Evolutionary conservation across 2,797 vertebrate species (phyloP).

Genomic region (Takifugu rubripes): DNA sequence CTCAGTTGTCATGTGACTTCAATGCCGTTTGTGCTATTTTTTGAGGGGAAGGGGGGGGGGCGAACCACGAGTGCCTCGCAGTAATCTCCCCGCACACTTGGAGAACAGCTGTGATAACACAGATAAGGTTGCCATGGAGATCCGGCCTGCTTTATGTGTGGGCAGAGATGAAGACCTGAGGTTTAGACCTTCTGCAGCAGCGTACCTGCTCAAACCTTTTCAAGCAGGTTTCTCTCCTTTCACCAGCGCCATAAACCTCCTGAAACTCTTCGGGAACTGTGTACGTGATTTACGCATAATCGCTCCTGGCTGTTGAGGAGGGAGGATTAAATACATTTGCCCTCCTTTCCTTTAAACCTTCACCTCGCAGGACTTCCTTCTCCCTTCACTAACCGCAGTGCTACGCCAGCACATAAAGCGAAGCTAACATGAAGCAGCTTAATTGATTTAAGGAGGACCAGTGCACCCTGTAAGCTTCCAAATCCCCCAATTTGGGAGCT

Average conservation of each 20-base stretch:
- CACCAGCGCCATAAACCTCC: not conserved
- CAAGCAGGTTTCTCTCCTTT: slow-evolving; percentile 1
- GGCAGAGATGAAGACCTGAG: slow-evolving; percentile 48
- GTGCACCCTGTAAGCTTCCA: slow-evolving; percentile 45
- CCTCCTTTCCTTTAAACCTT: slow-evolving; percentile 10
- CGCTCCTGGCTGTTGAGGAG: not conserved
- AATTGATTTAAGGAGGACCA: slow-evolving; percentile 57
- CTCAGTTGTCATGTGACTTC: too few species aligned
- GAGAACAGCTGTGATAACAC: slow-evolving; percentile 26
- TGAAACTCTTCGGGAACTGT: not conserved
- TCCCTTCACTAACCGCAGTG: slow-evolving; percentile 4
- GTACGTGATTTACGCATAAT: too few species aligned
- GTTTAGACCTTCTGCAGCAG: slow-evolving; percentile 40
- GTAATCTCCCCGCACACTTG: slow-evolving; percentile 18
- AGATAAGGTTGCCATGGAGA: slow-evolving; percentile 59
- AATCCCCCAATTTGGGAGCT: slow-evolving; percentile 58
- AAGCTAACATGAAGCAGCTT: slow-evolving; percentile 39
- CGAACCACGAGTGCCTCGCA: too few species aligned
- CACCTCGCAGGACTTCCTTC: not conserved
- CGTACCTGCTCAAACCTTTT: not conserved
- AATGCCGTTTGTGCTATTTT: too few species aligned
- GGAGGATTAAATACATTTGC: slow-evolving; percentile 7
- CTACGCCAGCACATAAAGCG: slow-evolving; percentile 12
- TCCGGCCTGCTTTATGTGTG: slow-evolving; percentile 51
- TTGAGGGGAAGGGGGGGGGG: too few species aligned